Base-by-base conservation (phyloP, 2,797 vertebrate genomes). In the Heteromormyrus szaboi region DNA sequence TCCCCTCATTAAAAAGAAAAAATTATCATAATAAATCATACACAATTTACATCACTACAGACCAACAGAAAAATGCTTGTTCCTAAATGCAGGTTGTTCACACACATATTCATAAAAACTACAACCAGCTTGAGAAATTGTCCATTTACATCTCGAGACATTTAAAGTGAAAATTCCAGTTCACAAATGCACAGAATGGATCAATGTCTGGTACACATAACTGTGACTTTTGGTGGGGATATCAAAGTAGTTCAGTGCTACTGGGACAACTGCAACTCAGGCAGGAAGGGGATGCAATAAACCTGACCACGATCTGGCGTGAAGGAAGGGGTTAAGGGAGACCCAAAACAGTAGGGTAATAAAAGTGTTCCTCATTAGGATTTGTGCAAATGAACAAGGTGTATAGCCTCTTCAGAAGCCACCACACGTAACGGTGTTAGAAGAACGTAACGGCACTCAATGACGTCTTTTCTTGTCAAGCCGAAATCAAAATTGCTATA, bases 271-370 rank as follows among this genome's bases (percentile, higher is more conserved):
- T 50, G 22, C 48, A 48, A 12, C 48, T 85, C 9, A 11, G 48
- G 11, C 25, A 85, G 81, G 9, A 85, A 85, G 81, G n/a, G 81
- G 81, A 5, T 85, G 48, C 81, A 85, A 85, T 85, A 85, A 85
- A 85, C n/a, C 81, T 12, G 46, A 48, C 11, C 81, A 51, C 46
- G 1, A 51, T 17, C 46, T 51, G 81, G 81, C 3, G 3, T 50
- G 46, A 25, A 25, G 48, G 46, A 85, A 85, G 81, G 5, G 11
- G n/a, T 51, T 85, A 85, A 12, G 48, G 81, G 11, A 85, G 48
- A 50, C 22, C 44, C 46, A 84, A 51, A 84, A 22, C 22, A 51
- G 4, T 51, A 84, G 44, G 22, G 81, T 11, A 22, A n/a, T 84
- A 84, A 29, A 48, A 50, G 41, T 25, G 8, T 48, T 29, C n/a